phyloP scores from a whole-genome alignment of 2,888 invertebrate species.

The Plagiodera versicolora region DNA sequence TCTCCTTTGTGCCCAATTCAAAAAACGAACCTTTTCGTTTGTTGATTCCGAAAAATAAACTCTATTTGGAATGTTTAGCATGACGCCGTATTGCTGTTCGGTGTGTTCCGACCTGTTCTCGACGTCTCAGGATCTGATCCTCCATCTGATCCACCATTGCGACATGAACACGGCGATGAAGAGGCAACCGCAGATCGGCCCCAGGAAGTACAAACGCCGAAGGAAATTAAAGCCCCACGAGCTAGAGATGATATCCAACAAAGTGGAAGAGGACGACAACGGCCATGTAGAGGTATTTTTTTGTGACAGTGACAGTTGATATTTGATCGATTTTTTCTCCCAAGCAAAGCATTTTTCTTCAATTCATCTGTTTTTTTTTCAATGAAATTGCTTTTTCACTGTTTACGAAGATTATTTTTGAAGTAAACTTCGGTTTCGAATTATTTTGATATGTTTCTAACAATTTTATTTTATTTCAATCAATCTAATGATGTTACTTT shows the following conservation, averaged over 20 bases:
- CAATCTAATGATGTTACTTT: neutral
- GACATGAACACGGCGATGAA: conserved; percentile 83
- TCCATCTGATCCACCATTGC: conserved; percentile 82
- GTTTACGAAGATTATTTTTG: too few relatives aligned
- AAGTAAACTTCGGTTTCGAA: neutral
- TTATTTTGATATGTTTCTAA: neutral
- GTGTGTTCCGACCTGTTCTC: conserved; percentile 73
- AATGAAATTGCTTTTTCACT: neutral
- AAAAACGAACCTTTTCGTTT: too few relatives aligned
- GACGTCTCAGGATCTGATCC: conserved; percentile 75
- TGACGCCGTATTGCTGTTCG: conserved; percentile 72
- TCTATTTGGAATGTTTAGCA: conserved; percentile 41
- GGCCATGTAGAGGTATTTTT: conserved; percentile 31
- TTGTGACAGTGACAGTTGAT: too few relatives aligned
- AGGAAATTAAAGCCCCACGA: conserved; percentile 73
- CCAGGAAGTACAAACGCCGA: conserved; percentile 76
- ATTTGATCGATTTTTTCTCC: too few relatives aligned
- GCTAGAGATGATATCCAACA: conserved; percentile 53
- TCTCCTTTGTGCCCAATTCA: too few relatives aligned
- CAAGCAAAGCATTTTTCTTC: too few relatives aligned
- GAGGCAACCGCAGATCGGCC: conserved; percentile 74
- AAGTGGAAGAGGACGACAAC: conserved; percentile 37
- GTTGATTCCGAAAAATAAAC: too few relatives aligned
- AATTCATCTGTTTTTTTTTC: too few relatives aligned
- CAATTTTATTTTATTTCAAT: conserved; percentile 8